A percentile compares a stretch with the other conserved stretches of the same genome.
These are phyloP conservation scores for Zosterops lateralis DNA, from an alignment of 2,113 vertebrate species.

Conservation along the genomic window DNA sequence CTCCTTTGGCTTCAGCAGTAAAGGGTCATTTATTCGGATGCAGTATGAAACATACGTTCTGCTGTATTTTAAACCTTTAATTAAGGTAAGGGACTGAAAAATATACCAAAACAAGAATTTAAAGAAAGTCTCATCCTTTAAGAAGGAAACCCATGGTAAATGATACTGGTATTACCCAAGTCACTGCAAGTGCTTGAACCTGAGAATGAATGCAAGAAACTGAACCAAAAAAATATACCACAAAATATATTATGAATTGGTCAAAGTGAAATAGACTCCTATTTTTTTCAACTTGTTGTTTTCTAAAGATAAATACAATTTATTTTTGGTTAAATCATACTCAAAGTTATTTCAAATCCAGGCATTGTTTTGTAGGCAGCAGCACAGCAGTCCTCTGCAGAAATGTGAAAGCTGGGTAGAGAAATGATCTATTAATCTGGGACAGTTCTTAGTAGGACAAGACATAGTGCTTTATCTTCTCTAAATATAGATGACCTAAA, in stretches of 20 bases:
- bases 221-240: not conserved
- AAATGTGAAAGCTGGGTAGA: not conserved
- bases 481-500: constrained; percentile 45
- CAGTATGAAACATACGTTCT: accelerated
- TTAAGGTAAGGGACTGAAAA: not conserved
- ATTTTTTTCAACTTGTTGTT: not conserved
- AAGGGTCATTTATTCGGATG: not conserved
- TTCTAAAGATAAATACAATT: not conserved
- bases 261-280: accelerated
- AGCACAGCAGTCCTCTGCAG: not conserved
- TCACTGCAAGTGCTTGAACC: not conserved
- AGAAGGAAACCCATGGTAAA: not conserved
- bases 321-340: not conserved
- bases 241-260: not conserved
- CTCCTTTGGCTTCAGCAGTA: not conserved
- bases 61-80: not conserved
- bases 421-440: constrained; percentile 11
- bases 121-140: not conserved
- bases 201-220: not conserved
- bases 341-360: not conserved
- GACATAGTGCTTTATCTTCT: constrained; percentile 12
- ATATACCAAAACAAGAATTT: not conserved
- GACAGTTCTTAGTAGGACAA: not conserved
- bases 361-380: not conserved
- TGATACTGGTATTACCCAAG: not conserved